Conservation (phyloP, 2,797 vertebrate species). For the Clarias fuscus region DNA sequence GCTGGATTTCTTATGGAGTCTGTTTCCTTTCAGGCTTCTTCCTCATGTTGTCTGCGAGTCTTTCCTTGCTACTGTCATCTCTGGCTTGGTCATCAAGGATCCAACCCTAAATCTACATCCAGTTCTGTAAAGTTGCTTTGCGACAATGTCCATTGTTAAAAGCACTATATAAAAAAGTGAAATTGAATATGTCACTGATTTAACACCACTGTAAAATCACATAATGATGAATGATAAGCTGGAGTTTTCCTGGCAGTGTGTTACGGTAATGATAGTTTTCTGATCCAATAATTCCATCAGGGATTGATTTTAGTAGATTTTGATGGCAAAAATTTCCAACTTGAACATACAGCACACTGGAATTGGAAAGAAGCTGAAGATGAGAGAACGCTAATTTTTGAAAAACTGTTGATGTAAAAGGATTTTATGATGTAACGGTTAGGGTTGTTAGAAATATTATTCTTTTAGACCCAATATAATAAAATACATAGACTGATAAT, state of each 20-base stretch:
- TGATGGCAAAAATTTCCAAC: conserved; percentile 63
- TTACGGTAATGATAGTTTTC: conserved; percentile 68
- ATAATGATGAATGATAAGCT: conserved; percentile 65
- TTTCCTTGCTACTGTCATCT: conserved; percentile 38
- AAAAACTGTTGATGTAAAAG: conserved; percentile 65
- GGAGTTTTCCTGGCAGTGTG: conserved; percentile 47
- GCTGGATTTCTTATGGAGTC: neutral
- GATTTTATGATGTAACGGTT: conserved; percentile 61
- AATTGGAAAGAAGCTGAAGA: conserved; percentile 72
- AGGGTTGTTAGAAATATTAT: conserved; percentile 55
- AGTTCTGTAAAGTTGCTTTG: conserved; percentile 6
- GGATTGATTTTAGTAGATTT: conserved; percentile 69
- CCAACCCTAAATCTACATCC: neutral
- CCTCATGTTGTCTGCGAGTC: neutral
- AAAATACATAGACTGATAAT: conserved; percentile 59
- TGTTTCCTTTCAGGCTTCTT: conserved; percentile 10
- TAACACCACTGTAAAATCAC: conserved; percentile 53
- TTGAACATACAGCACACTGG: conserved; percentile 66
- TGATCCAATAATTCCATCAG: conserved; percentile 74
- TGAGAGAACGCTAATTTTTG: conserved; percentile 57
- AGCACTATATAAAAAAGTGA: neutral
- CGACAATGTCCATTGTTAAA: conserved; percentile 16
- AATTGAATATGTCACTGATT: conserved; percentile 49
- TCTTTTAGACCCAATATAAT: conserved; percentile 46
- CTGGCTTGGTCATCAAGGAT: conserved; percentile 57